phyloP scores from a whole-genome alignment of 2,113 vertebrate genomes.

The Sporophila hypoxantha region DNA sequence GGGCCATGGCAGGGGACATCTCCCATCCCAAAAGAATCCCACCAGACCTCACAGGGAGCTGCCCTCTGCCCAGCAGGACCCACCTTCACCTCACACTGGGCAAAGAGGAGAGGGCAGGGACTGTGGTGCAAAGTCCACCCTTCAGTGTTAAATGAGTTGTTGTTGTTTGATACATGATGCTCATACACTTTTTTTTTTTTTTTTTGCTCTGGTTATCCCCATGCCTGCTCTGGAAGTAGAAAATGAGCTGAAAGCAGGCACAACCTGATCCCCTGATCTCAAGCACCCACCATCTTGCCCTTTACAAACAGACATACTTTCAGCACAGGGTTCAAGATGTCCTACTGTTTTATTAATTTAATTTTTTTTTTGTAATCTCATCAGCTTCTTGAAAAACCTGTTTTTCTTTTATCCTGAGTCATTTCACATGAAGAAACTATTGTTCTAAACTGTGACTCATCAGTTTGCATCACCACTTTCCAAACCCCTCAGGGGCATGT shows the following conservation, averaged over 20 bases:
- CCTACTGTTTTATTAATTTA: background rate
- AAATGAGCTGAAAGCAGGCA: background rate
- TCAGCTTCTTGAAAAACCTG: slow-evolving; percentile 23
- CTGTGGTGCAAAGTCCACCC: accelerated
- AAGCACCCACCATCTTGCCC: too few relatives aligned
- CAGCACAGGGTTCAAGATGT: background rate
- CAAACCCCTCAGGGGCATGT: background rate
- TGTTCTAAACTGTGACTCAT: slow-evolving; percentile 42
- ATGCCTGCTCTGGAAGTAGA: background rate
- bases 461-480: slow-evolving; percentile 5
- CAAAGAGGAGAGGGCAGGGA: background rate
- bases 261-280: accelerated
- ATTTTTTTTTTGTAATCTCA: background rate
- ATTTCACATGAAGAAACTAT: slow-evolving; percentile 1
- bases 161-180: accelerated
- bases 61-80: background rate
- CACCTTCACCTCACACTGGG: background rate
- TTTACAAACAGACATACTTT: background rate
- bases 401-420: slow-evolving; percentile 29
- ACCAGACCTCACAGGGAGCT: background rate
- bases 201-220: background rate
- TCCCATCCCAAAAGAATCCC: background rate
- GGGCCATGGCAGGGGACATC: background rate
- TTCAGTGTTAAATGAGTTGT: accelerated
- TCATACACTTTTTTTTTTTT: background rate